phyloP scores from a whole-genome alignment of 2,113 vertebrate genomes.

The Lichenostomus cassidix region DNA sequence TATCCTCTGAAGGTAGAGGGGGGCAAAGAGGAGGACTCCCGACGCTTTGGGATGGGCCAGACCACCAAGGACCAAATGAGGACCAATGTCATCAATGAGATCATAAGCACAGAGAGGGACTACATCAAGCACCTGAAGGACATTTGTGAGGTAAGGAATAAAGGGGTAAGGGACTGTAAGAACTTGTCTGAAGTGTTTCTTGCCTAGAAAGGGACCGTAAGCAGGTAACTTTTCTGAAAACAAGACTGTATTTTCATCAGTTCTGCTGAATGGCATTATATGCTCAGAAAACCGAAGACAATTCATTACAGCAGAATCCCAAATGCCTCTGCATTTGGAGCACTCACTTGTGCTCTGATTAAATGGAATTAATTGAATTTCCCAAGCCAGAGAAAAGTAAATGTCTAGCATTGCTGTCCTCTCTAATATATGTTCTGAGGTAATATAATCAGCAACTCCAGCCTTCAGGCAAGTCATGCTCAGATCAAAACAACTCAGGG shows the following conservation, averaged over 20 bases:
- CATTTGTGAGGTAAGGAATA: slow-evolving; percentile 88
- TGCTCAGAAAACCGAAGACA: neutral
- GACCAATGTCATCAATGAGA: slow-evolving; percentile 95
- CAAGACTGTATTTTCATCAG: neutral
- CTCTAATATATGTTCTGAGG: neutral
- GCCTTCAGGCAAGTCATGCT: neutral
- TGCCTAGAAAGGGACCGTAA: neutral
- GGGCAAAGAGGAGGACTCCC: slow-evolving; percentile 66
- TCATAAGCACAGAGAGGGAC: slow-evolving; percentile 94
- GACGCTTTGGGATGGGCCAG: slow-evolving; percentile 79
- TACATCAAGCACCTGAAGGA: slow-evolving; percentile 98
- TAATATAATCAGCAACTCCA: neutral
- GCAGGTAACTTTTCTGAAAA: neutral
- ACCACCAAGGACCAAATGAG: slow-evolving; percentile 95
- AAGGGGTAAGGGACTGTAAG: neutral
- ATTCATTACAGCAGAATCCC: neutral
- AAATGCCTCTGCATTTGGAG: neutral
- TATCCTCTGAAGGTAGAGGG: slow-evolving; percentile 78
- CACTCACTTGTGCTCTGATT: neutral
- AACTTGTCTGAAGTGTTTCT: neutral
- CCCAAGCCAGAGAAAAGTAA: slow-evolving; percentile 4
- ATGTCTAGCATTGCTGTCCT: slow-evolving; percentile 12
- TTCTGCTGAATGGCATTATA: neutral
- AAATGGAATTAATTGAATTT: slow-evolving; percentile 38
- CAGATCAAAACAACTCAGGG: neutral